Percentiles rank a stretch among this genome's conserved stretches.
Conservation (phyloP, 2,888 invertebrate species). For the Griposia aprilina region DNA sequence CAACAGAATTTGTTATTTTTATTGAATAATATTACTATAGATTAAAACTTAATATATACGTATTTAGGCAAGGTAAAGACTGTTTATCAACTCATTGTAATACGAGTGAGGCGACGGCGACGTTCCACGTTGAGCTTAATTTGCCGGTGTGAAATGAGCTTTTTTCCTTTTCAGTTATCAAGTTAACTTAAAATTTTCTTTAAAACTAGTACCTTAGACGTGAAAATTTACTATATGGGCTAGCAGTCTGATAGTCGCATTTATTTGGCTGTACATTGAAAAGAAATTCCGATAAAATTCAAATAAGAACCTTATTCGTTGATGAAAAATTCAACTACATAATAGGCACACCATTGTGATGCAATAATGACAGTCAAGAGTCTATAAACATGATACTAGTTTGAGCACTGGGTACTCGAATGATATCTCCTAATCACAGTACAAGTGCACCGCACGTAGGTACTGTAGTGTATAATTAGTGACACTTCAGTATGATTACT, state of each 20-base stretch:
- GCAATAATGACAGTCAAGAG: constrained; percentile 9
- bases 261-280: neutral
- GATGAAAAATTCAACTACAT: neutral
- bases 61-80: neutral
- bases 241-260: neutral
- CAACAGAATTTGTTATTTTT: constrained; percentile 3
- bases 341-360: neutral
- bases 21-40: neutral
- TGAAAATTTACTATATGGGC: neutral
- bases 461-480: constrained; percentile 51
- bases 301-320: neutral
- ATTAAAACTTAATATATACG: neutral
- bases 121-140: neutral
- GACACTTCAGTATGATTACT: constrained; percentile 47
- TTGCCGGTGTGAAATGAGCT: neutral
- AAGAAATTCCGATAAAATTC: neutral
- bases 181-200: neutral
- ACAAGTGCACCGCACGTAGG: constrained; percentile 38
- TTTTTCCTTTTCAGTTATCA: neutral
- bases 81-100: neutral
- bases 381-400: constrained; percentile 18
- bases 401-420: constrained; percentile 26
- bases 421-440: constrained; percentile 42
- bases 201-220: neutral
- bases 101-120: too few relatives aligned